phyloP scores from a whole-genome alignment of 2,888 invertebrate species.

The Cephus pygmeus region DNA sequence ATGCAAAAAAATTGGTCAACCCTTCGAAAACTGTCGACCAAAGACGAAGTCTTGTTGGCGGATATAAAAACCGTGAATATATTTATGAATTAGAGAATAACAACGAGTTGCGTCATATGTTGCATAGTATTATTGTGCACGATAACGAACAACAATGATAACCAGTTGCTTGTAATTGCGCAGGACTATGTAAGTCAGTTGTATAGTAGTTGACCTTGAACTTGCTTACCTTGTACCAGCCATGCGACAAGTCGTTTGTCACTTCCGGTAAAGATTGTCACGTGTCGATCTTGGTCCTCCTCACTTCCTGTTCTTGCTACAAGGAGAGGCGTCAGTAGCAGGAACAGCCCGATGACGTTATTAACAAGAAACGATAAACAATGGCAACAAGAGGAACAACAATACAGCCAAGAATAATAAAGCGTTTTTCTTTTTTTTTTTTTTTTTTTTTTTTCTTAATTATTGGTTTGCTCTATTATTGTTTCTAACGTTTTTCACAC shows the following conservation, averaged over 20 bases:
- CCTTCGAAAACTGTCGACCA: background rate
- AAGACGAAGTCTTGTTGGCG: background rate
- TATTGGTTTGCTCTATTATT: background rate
- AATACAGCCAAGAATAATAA: background rate
- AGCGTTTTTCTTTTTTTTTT: no score
- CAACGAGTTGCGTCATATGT: background rate
- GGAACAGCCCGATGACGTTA: background rate
- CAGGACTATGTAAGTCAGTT: background rate
- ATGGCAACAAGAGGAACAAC: background rate
- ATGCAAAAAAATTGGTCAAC: background rate
- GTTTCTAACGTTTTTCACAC: background rate
- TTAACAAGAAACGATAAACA: background rate
- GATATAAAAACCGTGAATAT: background rate
- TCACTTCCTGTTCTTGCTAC: background rate
- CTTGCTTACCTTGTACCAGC: conserved; percentile 34
- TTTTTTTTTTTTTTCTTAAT: background rate
- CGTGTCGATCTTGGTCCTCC: background rate
- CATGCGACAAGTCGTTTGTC: conserved; percentile 35
- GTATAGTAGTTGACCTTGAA: conserved; percentile 7
- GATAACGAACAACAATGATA: background rate
- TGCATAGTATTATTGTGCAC: background rate
- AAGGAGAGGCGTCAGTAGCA: background rate
- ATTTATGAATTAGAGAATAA: background rate
- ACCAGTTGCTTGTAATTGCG: background rate
- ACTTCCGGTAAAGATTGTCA: conserved; percentile 18